A percentile compares a stretch with the other conserved stretches of the same genome.
phyloP scores from a whole-genome alignment of 1,140 invertebrate species.

The Papilio polyxenes region DNA sequence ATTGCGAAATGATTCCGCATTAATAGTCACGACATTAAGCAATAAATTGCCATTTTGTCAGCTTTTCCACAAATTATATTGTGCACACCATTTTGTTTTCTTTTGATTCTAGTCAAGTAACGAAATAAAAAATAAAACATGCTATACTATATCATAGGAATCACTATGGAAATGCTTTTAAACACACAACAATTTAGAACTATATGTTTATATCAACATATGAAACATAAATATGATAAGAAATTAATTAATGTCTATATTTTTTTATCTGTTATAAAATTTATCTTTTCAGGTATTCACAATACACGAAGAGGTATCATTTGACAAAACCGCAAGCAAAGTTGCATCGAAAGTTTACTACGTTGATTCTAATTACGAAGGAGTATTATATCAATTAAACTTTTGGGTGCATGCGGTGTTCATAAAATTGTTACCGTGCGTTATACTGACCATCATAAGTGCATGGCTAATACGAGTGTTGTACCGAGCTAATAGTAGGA shows the following conservation, averaged over 20 bases:
- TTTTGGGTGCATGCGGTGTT: constrained; percentile 94
- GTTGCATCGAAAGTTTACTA: constrained; percentile 82
- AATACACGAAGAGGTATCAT: constrained; percentile 71
- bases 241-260: too few relatives aligned
- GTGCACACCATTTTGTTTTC: constrained; percentile 4
- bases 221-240: too few relatives aligned
- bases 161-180: too few relatives aligned
- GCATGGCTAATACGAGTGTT: constrained; percentile 90
- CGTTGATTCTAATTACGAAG: constrained; percentile 83
- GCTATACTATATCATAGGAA: too few relatives aligned
- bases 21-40: constrained; percentile 3
- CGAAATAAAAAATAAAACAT: background rate
- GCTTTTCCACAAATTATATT: background rate
- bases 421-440: constrained; percentile 92
- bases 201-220: too few relatives aligned
- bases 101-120: background rate
- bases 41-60: background rate
- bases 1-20: background rate
- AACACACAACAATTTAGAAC: too few relatives aligned
- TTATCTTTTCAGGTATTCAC: constrained; percentile 70
- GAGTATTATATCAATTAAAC: constrained; percentile 84
- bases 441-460: constrained; percentile 90
- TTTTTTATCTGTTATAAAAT: background rate
- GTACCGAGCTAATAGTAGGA: constrained; percentile 85
- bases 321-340: constrained; percentile 54